Evolutionary conservation across 2,888 invertebrate species (phyloP).

Genomic region (Tenthredo notha): DNA sequence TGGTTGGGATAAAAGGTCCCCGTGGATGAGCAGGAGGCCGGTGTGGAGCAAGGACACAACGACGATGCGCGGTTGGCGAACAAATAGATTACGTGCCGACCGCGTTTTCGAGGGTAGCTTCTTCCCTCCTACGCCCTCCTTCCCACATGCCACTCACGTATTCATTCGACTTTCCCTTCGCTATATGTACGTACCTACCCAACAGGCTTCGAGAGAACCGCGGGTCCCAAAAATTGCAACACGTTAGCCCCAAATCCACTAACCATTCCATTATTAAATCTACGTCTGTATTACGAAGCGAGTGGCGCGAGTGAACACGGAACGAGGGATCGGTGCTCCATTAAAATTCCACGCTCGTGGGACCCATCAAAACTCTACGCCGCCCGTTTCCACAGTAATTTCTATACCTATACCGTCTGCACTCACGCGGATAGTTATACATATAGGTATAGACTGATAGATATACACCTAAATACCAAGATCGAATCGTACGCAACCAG

Average conservation of each 20-base stretch:
- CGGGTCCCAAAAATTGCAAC: slow-evolving; percentile 74
- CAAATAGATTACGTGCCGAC: slow-evolving; percentile 78
- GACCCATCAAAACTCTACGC: slow-evolving; percentile 63
- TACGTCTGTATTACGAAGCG: slow-evolving; percentile 68
- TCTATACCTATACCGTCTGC: slow-evolving; percentile 21
- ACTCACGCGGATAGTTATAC: slow-evolving; percentile 22
- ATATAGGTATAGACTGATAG: not conserved
- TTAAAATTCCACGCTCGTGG: slow-evolving; percentile 70
- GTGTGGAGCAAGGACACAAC: slow-evolving; percentile 26
- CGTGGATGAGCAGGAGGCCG: slow-evolving; percentile 26
- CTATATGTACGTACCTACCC: not conserved
- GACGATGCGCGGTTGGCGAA: slow-evolving; percentile 71
- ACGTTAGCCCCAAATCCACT: slow-evolving; percentile 75
- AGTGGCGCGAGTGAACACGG: slow-evolving; percentile 46
- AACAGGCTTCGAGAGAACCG: not conserved
- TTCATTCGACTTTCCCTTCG: slow-evolving; percentile 69
- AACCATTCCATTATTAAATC: slow-evolving; percentile 78
- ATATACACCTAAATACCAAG: not conserved
- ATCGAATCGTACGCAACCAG: slow-evolving; percentile 2
- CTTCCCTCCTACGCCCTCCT: slow-evolving; percentile 65
- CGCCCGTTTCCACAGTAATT: slow-evolving; percentile 26
- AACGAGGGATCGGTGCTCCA: slow-evolving; percentile 56
- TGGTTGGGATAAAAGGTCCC: slow-evolving; percentile 48
- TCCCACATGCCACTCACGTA: slow-evolving; percentile 77
- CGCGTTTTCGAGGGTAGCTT: slow-evolving; percentile 66